Percentiles rank a stretch among this genome's conserved stretches.
Conservation (phyloP, 2,797 vertebrate species). For the Myiotriccus ornatus region DNA sequence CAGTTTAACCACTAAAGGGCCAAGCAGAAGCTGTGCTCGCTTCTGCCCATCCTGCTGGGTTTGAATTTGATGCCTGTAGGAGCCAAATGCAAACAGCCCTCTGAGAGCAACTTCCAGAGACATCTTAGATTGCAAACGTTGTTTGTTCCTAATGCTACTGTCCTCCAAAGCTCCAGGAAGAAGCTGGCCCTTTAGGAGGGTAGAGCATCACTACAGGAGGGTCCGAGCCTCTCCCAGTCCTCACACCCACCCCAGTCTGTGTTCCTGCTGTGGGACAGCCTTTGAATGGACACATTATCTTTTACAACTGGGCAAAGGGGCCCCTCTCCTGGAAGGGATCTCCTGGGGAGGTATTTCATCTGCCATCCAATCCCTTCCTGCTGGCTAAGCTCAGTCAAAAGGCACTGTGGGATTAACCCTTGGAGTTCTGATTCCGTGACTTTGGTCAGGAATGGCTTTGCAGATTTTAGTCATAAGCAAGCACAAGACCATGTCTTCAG, state of each 20-base stretch:
- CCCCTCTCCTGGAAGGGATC: constrained; percentile 2
- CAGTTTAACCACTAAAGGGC: neutral
- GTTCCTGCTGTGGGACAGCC: neutral
- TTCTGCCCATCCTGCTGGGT: neutral
- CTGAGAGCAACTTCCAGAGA: neutral
- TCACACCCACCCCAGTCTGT: rapidly evolving
- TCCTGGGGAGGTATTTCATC: constrained; percentile 2
- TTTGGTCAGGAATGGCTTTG: neutral
- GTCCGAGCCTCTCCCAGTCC: neutral
- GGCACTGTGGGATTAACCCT: constrained; percentile 8
- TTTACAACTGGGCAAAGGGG: neutral
- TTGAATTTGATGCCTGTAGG: neutral
- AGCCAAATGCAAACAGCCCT: neutral
- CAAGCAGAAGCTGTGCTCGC: neutral
- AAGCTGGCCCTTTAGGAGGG: neutral
- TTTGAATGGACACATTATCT: neutral
- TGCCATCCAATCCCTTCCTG: constrained; percentile 14
- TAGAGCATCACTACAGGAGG: neutral
- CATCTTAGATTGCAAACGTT: neutral
- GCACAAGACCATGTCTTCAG: neutral
- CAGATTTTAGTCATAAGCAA: neutral
- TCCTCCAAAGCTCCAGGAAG: neutral
- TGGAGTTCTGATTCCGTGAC: neutral
- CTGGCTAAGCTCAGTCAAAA: neutral
- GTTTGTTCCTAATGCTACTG: neutral